Base-by-base conservation (phyloP, 1,140 invertebrate genomes). In the Brachionus manjavacas region DNA sequence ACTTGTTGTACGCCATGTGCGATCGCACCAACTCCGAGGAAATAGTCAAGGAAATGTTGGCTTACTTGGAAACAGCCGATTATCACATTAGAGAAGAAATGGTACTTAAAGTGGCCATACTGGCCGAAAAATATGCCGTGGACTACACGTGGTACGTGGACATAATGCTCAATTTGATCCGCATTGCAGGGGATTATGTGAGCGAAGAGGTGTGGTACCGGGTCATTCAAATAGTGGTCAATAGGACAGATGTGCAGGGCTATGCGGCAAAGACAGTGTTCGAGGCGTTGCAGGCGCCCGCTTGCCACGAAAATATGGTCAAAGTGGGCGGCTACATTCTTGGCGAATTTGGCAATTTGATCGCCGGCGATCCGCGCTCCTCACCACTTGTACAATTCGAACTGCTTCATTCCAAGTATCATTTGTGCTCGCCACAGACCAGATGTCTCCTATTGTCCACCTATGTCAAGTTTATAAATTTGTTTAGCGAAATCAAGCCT, bases 271-370 rank as follows among this genome's bases (percentile, higher is more conserved):
- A 99, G 91, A 99, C 97, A 43, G 97, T 99, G 6, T 99, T 99
- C 79, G 87, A 94, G 93, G 95, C 97, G 85, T 90, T 99, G 68
- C 96, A 98, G 92, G 96, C 96, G 60, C 96, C 96, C 31, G 96
- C 97, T 70, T 99, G 97, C 89, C 98, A 99, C 90, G 98, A 99
- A 91, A 99, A 99, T 89, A 99, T 99, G 97, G 97, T 99, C 0
- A 99, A 99, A 93, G 98, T 99, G 64, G 97, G 97, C 78, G 98
- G 97, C 31, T 99, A 99, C 87, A 99, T 99, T 87, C 91, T 99
- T 55, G 98, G 98, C 81, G 98, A 99, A 91, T 99, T 99, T 91
- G 98, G 98, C 35, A 99, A 99, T 91, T 92, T 99, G 25, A 99
- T 99, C 88, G 97, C 98, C 86, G 97, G 97, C 11, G 98, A 99